These are phyloP conservation scores for Alouatta palliata DNA, from an alignment of 2,113 vertebrate genomes.

Conservation along the genomic window DNA sequence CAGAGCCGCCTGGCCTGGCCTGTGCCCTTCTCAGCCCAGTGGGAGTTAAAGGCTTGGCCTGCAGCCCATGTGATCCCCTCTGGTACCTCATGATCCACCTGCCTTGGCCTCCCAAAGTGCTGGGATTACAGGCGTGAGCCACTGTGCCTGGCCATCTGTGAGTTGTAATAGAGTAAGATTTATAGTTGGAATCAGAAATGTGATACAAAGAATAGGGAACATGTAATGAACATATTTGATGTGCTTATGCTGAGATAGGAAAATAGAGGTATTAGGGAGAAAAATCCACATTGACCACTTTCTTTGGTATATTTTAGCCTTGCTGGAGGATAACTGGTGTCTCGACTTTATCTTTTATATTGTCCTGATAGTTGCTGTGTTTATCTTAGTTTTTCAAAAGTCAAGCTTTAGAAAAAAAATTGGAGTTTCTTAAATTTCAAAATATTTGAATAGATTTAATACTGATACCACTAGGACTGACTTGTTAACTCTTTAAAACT, in stretches of 20 bases:
- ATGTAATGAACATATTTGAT: too few species aligned
- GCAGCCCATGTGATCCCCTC: not conserved
- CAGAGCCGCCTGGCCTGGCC: accelerated
- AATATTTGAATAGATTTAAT: not conserved
- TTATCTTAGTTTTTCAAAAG: conserved; percentile 5
- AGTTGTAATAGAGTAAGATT: not conserved
- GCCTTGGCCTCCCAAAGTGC: too few species aligned
- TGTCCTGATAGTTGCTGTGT: not conserved
- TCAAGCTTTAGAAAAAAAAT: not conserved
- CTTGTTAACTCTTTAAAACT: not conserved
- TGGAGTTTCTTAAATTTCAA: not conserved
- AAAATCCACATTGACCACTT: not conserved
- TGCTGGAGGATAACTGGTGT: too few species aligned
- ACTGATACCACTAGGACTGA: not conserved
- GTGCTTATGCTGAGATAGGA: not conserved
- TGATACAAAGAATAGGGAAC: not conserved
- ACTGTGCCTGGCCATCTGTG: too few species aligned
- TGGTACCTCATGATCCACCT: too few species aligned
- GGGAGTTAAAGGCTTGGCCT: not conserved
- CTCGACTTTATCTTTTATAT: not conserved
- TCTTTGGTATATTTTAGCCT: not conserved
- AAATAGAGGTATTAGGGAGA: too few species aligned
- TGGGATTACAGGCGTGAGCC: too few species aligned
- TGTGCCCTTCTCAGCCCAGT: not conserved
- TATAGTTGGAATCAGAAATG: not conserved